Conservation (phyloP, 2,113 vertebrate genomes). For the Oxyruncus cristatus region DNA sequence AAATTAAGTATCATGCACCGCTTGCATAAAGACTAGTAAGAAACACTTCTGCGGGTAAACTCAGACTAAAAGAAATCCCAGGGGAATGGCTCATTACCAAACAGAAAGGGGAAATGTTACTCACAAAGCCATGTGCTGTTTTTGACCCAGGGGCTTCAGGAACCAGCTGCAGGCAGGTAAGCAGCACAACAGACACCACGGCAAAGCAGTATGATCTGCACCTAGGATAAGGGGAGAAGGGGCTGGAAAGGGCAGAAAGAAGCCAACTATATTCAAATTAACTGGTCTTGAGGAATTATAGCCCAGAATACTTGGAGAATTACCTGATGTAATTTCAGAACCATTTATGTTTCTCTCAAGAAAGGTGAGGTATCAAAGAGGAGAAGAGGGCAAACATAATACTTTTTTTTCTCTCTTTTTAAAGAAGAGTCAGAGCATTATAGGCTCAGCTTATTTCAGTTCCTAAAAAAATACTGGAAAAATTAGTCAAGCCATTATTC, state of each 20-base stretch:
- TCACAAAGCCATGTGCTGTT: background rate
- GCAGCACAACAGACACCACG: background rate
- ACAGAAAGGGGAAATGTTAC: background rate
- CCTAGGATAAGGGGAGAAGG: background rate
- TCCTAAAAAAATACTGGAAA: conserved; percentile 36
- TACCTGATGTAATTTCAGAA: background rate
- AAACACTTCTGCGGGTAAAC: background rate
- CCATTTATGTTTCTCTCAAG: background rate
- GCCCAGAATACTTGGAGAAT: background rate
- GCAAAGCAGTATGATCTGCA: background rate
- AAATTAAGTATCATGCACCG: background rate
- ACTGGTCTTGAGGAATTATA: background rate
- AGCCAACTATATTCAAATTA: background rate
- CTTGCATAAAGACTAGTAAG: background rate
- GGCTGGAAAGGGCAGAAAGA: background rate
- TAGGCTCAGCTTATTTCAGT: background rate
- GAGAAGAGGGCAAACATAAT: background rate
- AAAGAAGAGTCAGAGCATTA: background rate
- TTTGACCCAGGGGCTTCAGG: background rate
- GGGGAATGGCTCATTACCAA: background rate
- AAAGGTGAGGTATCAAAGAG: background rate
- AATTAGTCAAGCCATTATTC: conserved; percentile 2
- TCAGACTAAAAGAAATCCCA: background rate
- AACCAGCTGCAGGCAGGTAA: background rate
- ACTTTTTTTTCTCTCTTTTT: background rate